A percentile compares a stretch with the other conserved stretches of the same genome.
These are phyloP conservation scores for Corythornis madagascariensis DNA, from an alignment of 2,113 vertebrate species.

Conservation along the genomic window DNA sequence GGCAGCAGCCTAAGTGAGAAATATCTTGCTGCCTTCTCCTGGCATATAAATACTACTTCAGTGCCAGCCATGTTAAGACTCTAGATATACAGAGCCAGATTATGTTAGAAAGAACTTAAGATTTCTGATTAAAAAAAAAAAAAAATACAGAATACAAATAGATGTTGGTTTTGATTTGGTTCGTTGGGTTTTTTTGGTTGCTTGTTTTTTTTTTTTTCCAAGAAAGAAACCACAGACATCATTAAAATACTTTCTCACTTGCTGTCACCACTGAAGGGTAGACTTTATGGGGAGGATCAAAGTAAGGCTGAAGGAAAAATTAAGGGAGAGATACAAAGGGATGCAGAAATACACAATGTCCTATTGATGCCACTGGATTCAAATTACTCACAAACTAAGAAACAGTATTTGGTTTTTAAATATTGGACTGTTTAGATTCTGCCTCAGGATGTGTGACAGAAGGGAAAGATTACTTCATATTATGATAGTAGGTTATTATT, in stretches of 20 bases:
- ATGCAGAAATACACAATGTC: background rate
- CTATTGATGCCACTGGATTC: background rate
- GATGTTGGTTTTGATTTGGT: too few relatives aligned
- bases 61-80: background rate
- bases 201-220: background rate
- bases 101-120: background rate
- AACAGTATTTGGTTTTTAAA: background rate
- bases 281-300: background rate
- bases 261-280: background rate
- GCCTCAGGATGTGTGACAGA: background rate
- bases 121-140: background rate
- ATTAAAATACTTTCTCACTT: background rate
- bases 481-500: background rate
- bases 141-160: background rate
- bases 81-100: background rate
- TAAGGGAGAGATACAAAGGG: background rate
- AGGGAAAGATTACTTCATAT: background rate
- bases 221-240: background rate
- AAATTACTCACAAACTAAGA: background rate
- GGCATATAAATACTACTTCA: background rate
- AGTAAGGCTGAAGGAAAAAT: background rate
- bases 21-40: background rate
- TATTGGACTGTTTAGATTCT: background rate
- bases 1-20: background rate
- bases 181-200: too few relatives aligned